phyloP scores from a whole-genome alignment of 1,140 invertebrate species.

The Heliconius eleuchia region DNA sequence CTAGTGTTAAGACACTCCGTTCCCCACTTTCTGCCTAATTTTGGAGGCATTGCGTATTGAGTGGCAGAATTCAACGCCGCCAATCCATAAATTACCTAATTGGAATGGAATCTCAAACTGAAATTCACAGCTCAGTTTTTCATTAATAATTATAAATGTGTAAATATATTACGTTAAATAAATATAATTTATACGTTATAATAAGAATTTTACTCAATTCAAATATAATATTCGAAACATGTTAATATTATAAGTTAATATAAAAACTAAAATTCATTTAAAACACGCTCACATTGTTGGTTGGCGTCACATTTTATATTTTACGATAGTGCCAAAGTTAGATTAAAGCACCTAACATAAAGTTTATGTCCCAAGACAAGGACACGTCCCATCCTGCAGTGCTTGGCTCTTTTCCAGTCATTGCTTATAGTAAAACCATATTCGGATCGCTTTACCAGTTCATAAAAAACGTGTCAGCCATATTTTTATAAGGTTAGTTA shows the following conservation, averaged over 20 bases:
- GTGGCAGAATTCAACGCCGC: no score
- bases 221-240: no score
- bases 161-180: no score
- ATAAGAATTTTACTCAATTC: no score
- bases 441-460: constrained; percentile 5
- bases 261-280: not conserved
- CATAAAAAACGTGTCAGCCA: not conserved
- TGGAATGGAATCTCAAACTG: no score
- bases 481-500: not conserved
- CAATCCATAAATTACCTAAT: no score
- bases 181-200: no score
- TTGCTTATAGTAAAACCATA: constrained; percentile 5
- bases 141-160: no score
- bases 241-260: not conserved
- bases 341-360: constrained; percentile 32
- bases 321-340: constrained; percentile 34
- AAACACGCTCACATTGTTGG: not conserved
- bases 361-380: constrained; percentile 31
- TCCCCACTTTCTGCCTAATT: no score
- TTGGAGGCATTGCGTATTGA: no score
- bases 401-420: constrained; percentile 33
- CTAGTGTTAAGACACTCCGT: no score
- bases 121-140: no score
- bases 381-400: constrained; percentile 26
- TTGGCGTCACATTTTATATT: constrained; percentile 35